Conservation (phyloP, 1,140 invertebrate species). For the Calephelis virginiensis region DNA sequence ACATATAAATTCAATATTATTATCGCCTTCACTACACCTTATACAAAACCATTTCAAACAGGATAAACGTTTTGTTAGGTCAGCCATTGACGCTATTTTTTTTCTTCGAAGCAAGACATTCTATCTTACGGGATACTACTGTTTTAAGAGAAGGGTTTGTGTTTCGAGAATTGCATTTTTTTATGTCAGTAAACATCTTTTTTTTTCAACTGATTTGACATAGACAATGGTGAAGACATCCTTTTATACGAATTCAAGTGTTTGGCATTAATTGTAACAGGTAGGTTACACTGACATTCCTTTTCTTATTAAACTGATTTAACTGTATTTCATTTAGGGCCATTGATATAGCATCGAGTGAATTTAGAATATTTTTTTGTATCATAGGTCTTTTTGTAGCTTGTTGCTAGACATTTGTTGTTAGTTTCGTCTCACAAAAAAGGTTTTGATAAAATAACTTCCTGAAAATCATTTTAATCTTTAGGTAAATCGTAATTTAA, state of each 20-base stretch:
- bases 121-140: not conserved
- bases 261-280: not conserved
- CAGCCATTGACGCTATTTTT: not conserved
- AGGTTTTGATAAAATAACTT: too few relatives aligned
- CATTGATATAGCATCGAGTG: too few relatives aligned
- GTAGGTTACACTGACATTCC: not conserved
- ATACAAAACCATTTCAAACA: not conserved
- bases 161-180: not conserved
- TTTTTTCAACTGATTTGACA: not conserved
- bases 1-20: not conserved
- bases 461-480: too few relatives aligned
- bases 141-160: too few relatives aligned
- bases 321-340: too few relatives aligned
- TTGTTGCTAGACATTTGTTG: too few relatives aligned
- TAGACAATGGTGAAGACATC: not conserved
- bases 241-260: not conserved
- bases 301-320: too few relatives aligned
- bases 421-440: too few relatives aligned
- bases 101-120: not conserved
- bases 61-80: not conserved
- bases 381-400: too few relatives aligned
- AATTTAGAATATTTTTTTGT: too few relatives aligned
- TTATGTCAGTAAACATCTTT: not conserved
- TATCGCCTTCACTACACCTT: not conserved
- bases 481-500: too few relatives aligned